phyloP scores from a whole-genome alignment of 2,113 vertebrate genomes.

The Chrysemys picta region DNA sequence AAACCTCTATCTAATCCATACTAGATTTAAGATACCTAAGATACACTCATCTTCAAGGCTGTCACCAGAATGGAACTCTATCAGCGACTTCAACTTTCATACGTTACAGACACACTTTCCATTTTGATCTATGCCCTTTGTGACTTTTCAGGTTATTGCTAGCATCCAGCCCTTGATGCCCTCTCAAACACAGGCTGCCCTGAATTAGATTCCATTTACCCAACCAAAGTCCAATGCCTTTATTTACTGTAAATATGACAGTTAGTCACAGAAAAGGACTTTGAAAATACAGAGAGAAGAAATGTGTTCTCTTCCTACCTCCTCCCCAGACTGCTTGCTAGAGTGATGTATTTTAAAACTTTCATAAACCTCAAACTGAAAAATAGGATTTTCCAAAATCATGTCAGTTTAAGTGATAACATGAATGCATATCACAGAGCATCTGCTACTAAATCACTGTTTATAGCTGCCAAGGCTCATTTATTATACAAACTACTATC shows the following conservation, averaged over 20 bases:
- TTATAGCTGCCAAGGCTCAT: constrained; percentile 69
- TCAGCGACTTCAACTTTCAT: constrained; percentile 76
- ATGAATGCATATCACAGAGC: constrained; percentile 67
- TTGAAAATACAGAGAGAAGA: neutral
- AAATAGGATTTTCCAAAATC: constrained; percentile 54
- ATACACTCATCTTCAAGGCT: constrained; percentile 77
- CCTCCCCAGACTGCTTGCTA: constrained; percentile 24
- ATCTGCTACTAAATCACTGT: constrained; percentile 71
- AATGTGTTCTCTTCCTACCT: constrained; percentile 1
- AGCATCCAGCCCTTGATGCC: constrained; percentile 2
- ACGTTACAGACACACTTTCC: constrained; percentile 70
- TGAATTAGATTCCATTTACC: constrained; percentile 52
- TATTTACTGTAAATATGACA: constrained; percentile 33
- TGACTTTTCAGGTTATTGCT: constrained; percentile 11
- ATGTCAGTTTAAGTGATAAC: constrained; percentile 64
- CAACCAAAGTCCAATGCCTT: constrained; percentile 6
- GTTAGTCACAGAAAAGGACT: constrained; percentile 11
- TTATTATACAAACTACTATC: constrained; percentile 60
- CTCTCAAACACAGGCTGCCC: neutral
- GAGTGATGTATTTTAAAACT: constrained; percentile 46
- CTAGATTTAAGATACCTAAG: constrained; percentile 74
- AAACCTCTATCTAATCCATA: constrained; percentile 85
- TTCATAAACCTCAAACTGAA: constrained; percentile 49
- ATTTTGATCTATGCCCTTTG: constrained; percentile 31
- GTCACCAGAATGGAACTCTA: constrained; percentile 78